Conservation (phyloP, 2,797 vertebrate genomes). For the Labroides dimidiatus region DNA sequence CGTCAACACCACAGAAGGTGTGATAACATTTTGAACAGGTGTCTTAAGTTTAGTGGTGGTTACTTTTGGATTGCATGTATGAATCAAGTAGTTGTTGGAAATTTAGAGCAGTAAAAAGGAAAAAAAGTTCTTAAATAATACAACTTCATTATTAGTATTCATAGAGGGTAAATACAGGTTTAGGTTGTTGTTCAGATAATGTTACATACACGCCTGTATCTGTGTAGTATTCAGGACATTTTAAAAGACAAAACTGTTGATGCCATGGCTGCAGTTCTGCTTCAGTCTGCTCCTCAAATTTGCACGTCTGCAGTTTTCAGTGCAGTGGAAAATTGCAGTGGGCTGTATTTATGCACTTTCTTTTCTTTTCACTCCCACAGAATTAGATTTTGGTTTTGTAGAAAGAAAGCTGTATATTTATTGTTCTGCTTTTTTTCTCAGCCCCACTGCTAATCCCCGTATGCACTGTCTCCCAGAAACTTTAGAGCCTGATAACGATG, state of each 20-base stretch:
- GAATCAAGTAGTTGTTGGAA: background rate
- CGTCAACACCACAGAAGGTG: conserved; percentile 81
- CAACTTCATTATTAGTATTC: no score
- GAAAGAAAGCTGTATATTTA: conserved; percentile 1
- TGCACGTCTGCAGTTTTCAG: background rate
- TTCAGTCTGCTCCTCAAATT: no score
- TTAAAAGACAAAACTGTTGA: no score
- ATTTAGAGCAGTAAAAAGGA: background rate
- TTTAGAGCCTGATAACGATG: conserved; percentile 55
- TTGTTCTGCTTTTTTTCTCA: background rate
- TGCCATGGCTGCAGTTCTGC: no score
- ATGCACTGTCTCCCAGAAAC: conserved; percentile 54
- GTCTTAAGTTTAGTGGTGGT: background rate
- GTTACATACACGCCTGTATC: no score
- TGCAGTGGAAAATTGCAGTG: background rate
- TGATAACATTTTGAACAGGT: background rate
- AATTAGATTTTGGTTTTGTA: background rate
- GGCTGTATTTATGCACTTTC: background rate
- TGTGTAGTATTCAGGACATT: no score
- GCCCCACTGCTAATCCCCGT: background rate
- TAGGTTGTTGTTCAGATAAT: no score
- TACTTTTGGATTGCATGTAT: background rate
- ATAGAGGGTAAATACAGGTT: no score
- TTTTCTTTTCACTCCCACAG: background rate
- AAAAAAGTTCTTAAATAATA: no score